Base-by-base conservation (phyloP, 1,140 invertebrate genomes). In the Drosophila suzukii region DNA sequence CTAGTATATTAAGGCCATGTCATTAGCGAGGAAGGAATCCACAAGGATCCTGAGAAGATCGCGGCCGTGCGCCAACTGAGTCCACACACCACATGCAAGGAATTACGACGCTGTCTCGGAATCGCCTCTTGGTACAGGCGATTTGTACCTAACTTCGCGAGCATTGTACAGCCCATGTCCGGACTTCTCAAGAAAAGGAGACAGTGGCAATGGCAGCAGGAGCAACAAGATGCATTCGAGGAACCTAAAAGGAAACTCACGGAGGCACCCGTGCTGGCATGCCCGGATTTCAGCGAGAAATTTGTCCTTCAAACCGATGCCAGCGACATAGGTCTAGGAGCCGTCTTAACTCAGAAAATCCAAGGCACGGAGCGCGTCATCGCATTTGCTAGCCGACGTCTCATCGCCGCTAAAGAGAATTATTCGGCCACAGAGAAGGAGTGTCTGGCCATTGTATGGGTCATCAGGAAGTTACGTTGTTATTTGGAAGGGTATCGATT, bases 151-250 rank as follows among this genome's bases (percentile, higher is more conserved):
- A 20, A 20, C 20, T 20, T 20, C 20, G 20, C 20, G 20, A 20
- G 20, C 20, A 20, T 20, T 20, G 20, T 20, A 20, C 20, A 20
- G 20, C 20, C 20, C 20, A 20, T 20, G 20, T 20, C 20, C 20
- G 20, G 20, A 20, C 20, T 20, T 20, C 20, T 20, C 20, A 20
- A 20, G 20, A 20, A 20, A 20, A 2, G 20, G 20, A 20, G 8
- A 39, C 66, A 67, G 24, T 84, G 43, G 34, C 17, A 66, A 2
- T 91, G 83, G 91, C 20, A 39, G 8, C 20, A 27, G 24, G 10
- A 43, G 27, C 13, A 57, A 13, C 24, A 39, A 30, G 20, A 30
- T 4, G 24, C 54, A 7, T 54, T 54, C 8, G 34, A 54, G 4
- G 34, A 38, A 13, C 20, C 4, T 4, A 54, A n/a, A n/a, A 36